These are phyloP conservation scores for Agapornis canus DNA, from an alignment of 2,797 vertebrate species.

Conservation along the genomic window DNA sequence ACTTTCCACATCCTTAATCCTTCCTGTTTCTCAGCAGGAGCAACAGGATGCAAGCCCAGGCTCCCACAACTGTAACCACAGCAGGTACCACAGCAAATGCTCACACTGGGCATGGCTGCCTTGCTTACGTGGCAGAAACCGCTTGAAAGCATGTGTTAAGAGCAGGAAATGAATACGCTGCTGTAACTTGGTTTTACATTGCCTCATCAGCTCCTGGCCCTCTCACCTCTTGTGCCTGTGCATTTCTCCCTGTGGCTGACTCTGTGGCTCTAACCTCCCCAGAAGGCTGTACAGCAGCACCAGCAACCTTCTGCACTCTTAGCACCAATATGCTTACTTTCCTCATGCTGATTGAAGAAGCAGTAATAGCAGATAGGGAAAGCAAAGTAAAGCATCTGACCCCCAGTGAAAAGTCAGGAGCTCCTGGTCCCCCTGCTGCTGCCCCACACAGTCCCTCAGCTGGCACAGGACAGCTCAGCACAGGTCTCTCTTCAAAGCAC, in stretches of 20 bases:
- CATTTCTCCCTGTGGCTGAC: not conserved
- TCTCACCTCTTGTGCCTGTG: not conserved
- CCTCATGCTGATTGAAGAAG: not conserved
- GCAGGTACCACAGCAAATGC: not conserved
- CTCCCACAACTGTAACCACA: not conserved
- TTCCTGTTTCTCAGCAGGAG: not conserved
- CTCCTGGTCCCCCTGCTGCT: not conserved
- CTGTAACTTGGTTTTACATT: not conserved
- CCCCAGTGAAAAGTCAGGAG: not conserved
- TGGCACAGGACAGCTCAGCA: rapidly evolving
- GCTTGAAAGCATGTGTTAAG: not conserved
- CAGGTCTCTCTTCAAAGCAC: rapidly evolving
- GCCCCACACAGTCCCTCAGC: not conserved
- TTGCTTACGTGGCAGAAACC: not conserved
- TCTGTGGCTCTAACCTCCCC: not conserved
- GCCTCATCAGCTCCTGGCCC: not conserved
- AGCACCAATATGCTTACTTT: not conserved
- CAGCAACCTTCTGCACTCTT: not conserved
- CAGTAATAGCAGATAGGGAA: not conserved
- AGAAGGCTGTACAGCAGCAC: not conserved
- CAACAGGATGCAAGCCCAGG: rapidly evolving
- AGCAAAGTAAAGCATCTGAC: rapidly evolving
- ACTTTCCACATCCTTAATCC: not conserved
- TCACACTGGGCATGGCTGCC: not conserved
- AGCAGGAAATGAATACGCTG: not conserved